Conservation (phyloP, 2,888 invertebrate genomes). For the Hyalella azteca region DNA sequence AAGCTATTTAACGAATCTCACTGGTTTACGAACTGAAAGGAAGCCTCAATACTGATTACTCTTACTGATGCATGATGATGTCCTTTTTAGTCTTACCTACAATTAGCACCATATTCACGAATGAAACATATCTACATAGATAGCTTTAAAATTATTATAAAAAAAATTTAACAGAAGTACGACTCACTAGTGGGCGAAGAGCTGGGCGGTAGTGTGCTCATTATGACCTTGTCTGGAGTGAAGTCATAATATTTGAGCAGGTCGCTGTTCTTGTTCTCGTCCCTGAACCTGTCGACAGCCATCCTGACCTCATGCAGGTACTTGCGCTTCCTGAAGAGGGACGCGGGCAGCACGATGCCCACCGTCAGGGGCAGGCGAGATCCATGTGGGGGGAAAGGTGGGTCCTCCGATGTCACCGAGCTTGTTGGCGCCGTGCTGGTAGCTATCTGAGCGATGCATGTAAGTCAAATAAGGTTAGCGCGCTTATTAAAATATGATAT, state of each 20-base stretch:
- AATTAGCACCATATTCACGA: too few relatives aligned
- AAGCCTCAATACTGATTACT: too few relatives aligned
- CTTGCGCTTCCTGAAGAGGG: constrained; percentile 75
- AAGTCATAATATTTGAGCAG: constrained; percentile 72
- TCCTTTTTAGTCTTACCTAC: too few relatives aligned
- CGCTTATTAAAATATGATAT: too few relatives aligned
- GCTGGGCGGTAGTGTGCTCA: constrained; percentile 48
- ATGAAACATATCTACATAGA: too few relatives aligned
- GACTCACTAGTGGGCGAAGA: constrained; percentile 56
- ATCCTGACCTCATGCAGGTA: constrained; percentile 73
- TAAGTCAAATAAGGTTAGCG: too few relatives aligned
- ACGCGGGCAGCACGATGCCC: constrained; percentile 78
- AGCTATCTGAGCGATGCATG: too few relatives aligned
- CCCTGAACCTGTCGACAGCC: constrained; percentile 70
- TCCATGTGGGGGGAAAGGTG: not conserved
- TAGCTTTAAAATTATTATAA: too few relatives aligned
- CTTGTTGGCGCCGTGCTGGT: not conserved
- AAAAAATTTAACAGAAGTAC: too few relatives aligned
- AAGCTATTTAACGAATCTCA: too few relatives aligned
- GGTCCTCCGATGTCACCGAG: not conserved
- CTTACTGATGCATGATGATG: too few relatives aligned
- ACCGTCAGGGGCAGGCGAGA: constrained; percentile 64
- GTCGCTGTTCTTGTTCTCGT: constrained; percentile 69
- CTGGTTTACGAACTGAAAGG: too few relatives aligned
- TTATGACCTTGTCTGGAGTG: constrained; percentile 61